Conservation (phyloP, 2,113 vertebrate species). For the Eidolon helvum region DNA sequence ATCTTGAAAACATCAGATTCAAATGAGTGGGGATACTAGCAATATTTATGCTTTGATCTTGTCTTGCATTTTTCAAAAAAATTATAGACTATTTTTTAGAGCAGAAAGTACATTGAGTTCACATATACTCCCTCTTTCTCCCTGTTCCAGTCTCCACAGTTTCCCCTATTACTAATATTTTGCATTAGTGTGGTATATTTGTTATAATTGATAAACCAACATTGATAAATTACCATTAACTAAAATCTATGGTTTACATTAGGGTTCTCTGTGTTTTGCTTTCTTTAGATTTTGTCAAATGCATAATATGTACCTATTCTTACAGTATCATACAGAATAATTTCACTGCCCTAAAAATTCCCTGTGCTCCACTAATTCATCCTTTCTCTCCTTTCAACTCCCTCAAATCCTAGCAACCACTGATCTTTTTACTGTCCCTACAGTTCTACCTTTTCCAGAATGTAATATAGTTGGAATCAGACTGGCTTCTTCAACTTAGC, state of each 20-base stretch:
- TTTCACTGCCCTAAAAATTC: neutral
- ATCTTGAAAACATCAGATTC: neutral
- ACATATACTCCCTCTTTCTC: no score
- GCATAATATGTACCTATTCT: neutral
- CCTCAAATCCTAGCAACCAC: neutral
- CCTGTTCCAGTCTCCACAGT: no score
- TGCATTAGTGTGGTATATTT: no score
- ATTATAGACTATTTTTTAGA: no score
- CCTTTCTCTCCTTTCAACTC: neutral
- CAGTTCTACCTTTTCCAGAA: neutral
- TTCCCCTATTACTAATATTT: no score
- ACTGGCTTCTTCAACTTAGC: neutral
- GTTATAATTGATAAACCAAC: no score
- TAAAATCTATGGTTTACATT: no score
- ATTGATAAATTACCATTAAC: no score
- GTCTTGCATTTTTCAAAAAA: no score
- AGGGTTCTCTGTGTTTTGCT: neutral
- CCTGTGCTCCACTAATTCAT: no score
- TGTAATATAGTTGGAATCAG: neutral
- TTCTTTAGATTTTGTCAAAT: neutral
- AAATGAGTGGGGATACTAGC: slow-evolving; percentile 24
- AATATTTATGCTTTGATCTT: neutral
- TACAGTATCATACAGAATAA: neutral
- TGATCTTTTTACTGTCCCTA: neutral
- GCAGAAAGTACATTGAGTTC: no score